A percentile compares a stretch with the other conserved stretches of the same genome.
Conservation (phyloP, 2,888 invertebrate species). For the Sicus ferrugineus region DNA sequence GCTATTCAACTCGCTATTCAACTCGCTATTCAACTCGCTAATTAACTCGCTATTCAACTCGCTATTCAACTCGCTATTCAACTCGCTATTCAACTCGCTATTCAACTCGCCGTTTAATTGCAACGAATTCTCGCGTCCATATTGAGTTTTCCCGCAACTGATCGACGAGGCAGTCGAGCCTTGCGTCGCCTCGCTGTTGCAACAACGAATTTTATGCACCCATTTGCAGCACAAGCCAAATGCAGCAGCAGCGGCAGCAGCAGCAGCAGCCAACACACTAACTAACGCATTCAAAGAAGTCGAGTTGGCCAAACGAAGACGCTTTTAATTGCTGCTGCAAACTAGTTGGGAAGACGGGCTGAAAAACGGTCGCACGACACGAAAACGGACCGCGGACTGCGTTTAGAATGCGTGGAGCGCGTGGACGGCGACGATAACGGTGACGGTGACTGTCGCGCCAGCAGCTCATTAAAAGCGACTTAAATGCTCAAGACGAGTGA, state of each 20-base stretch:
- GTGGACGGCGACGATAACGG: background rate
- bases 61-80: background rate
- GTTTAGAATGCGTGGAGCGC: too few relatives aligned
- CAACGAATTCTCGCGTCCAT: background rate
- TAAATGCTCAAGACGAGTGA: slow-evolving; percentile 1
- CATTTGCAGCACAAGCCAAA: too few relatives aligned
- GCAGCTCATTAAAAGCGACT: slow-evolving; percentile 14
- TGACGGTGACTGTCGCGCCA: too few relatives aligned
- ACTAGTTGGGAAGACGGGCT: too few relatives aligned
- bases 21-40: background rate
- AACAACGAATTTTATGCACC: too few relatives aligned
- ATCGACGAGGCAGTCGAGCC: too few relatives aligned
- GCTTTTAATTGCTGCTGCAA: too few relatives aligned
- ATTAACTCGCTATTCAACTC: background rate
- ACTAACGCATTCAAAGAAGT: background rate
- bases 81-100: background rate
- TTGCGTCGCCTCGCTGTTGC: too few relatives aligned
- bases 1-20: background rate
- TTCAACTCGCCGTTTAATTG: background rate
- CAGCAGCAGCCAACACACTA: background rate
- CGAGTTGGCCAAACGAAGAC: background rate
- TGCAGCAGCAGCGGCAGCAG: too few relatives aligned
- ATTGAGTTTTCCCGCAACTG: background rate
- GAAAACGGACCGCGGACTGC: too few relatives aligned
- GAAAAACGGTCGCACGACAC: too few relatives aligned